Conservation (phyloP, 2,797 vertebrate species). For the Aulostomus chinensis region DNA sequence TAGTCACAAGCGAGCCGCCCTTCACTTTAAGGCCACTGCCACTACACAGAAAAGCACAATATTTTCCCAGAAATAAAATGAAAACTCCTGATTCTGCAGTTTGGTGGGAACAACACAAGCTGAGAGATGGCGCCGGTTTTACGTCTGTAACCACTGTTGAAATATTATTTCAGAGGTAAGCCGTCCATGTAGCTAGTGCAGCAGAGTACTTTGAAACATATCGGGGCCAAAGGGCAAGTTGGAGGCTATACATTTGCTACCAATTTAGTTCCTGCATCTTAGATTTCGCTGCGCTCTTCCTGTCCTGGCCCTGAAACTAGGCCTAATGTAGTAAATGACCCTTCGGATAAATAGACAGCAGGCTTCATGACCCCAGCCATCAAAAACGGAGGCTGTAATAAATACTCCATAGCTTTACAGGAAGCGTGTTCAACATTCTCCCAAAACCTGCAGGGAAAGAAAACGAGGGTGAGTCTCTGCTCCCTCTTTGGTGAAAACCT, state of each 20-base stretch:
- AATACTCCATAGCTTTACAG: constrained; percentile 67
- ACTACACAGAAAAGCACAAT: constrained; percentile 60
- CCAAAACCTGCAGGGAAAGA: constrained; percentile 69
- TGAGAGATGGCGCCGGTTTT: constrained; percentile 73
- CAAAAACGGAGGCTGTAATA: constrained; percentile 69
- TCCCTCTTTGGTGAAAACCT: constrained; percentile 61
- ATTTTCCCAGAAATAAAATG: constrained; percentile 71
- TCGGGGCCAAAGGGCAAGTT: constrained; percentile 59
- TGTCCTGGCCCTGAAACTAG: constrained; percentile 52
- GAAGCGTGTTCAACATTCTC: constrained; percentile 66
- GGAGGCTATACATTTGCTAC: constrained; percentile 76
- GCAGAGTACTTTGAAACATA: constrained; percentile 53
- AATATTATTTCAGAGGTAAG: constrained; percentile 81
- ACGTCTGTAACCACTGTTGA: constrained; percentile 76
- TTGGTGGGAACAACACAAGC: constrained; percentile 76
- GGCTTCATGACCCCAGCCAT: constrained; percentile 65
- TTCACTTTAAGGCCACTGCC: constrained; percentile 51
- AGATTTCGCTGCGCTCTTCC: constrained; percentile 63
- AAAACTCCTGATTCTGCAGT: constrained; percentile 73
- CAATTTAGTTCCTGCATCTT: constrained; percentile 73
- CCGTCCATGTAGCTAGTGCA: constrained; percentile 42
- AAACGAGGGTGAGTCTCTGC: constrained; percentile 61
- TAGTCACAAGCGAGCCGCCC: constrained; percentile 25
- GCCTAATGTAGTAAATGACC: constrained; percentile 55
- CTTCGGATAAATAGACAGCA: constrained; percentile 74